Evolutionary conservation across 2,113 vertebrate species (phyloP), one percentile per base, ranked within the genome.

Genomic region (Labrus mixtus): DNA sequence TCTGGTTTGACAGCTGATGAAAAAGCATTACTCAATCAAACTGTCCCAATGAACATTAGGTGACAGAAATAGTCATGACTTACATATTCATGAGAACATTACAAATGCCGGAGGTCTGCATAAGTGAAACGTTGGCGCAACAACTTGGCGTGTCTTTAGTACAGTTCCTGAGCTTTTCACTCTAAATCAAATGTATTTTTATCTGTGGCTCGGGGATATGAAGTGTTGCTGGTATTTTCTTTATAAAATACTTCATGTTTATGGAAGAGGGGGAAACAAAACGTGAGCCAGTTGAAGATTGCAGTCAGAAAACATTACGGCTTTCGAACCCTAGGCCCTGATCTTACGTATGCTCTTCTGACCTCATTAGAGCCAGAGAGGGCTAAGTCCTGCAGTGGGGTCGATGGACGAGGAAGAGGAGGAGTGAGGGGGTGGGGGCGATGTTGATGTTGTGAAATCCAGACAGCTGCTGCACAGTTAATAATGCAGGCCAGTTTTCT

Each of bases 401-500:
- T 57, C 19, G 29, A 17, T 54, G n/a, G n/a, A n/a, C n/a, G 29
- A 58, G 11, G 68, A 51, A 56, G 50, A 60, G 46, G 37, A 37
- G 48, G 51, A 39, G 29, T 33, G 29, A 6, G 25, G 25, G 63
- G 33, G 17, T 53, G 57, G 2, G 20, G 37, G 22, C 61, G 19
- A 0, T 60, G 45, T 53, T 74, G 72, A 81, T 68, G 86, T 70
- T 86, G 74, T 81, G 76, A 87, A 89, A 84, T 76, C 58, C 62
- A 84, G 70, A 75, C 89, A 93, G 91, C 91, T 93, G 89, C 87
- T 84, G 82, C 81, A 76, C 73, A 37, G 75, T 88, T 88, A 89
- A 90, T 89, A 91, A 92, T 90, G 82, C 70, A 85, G 72, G 87
- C 81, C 91, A 92, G 88, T 87, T 90, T 87, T 90, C 90, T 78